phyloP scores from a whole-genome alignment of 2,113 vertebrate genomes.

The Chroicocephalus ridibundus region DNA sequence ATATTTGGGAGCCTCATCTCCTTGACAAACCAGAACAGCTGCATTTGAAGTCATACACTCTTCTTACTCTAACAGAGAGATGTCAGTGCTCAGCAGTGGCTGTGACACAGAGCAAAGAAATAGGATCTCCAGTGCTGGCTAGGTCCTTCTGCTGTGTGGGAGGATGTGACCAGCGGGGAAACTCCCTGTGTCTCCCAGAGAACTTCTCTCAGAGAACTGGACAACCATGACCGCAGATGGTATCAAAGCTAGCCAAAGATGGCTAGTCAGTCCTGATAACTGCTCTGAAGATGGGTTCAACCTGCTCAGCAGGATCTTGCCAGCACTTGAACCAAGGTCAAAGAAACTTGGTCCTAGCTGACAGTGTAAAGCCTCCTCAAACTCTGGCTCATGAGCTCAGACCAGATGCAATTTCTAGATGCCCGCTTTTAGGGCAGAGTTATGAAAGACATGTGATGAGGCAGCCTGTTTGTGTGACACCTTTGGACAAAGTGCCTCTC shows the following conservation, averaged over 20 bases:
- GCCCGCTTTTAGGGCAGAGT: not conserved
- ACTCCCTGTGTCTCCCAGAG: not conserved
- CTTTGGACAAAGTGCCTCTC: not conserved
- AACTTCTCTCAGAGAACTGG: not conserved
- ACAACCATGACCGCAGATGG: not conserved
- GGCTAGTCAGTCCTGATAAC: not conserved
- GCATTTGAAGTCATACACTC: not conserved
- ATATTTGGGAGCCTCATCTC: not conserved
- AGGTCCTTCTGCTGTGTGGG: not conserved
- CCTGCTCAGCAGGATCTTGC: not conserved
- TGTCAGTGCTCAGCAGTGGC: not conserved
- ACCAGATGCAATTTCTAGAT: not conserved
- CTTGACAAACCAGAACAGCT: not conserved
- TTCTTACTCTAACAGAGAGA: not conserved
- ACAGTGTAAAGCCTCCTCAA: not conserved
- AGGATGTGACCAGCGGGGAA: not conserved
- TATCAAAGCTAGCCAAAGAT: not conserved
- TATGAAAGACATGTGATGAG: not conserved
- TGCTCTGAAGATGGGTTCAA: not conserved
- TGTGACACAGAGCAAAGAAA: not conserved
- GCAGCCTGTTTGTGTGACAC: not conserved
- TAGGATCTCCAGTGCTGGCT: not conserved
- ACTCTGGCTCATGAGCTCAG: not conserved
- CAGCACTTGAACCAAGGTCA: not conserved
- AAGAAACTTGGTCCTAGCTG: not conserved